Percentiles rank a stretch among this genome's conserved stretches.
Conservation (phyloP, 1,140 invertebrate genomes). For the Rhopalosiphum maidis region DNA sequence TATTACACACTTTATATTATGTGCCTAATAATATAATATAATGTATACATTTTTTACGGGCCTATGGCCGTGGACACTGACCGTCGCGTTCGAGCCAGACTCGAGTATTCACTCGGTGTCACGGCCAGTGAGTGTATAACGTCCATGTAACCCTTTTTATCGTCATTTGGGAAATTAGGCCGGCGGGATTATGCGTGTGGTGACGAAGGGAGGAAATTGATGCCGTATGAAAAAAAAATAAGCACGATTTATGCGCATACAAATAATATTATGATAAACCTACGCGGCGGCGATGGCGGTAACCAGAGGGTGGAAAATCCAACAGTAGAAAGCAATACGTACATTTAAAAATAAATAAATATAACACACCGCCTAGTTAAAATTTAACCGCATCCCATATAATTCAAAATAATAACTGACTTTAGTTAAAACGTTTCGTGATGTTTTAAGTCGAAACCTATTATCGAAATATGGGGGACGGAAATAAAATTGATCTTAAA, state of each 20-base stretch:
- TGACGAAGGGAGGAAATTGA: neutral
- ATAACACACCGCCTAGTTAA: neutral
- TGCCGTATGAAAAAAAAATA: neutral
- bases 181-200: neutral
- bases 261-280: slow-evolving; percentile 7
- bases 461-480: too few species aligned
- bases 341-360: neutral
- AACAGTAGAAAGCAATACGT: neutral
- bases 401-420: neutral
- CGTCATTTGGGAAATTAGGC: neutral
- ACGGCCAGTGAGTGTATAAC: slow-evolving; percentile 6
- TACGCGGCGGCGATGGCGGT: neutral
- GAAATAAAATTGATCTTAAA: neutral
- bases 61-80: neutral
- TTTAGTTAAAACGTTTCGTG: neutral
- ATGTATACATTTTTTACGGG: neutral
- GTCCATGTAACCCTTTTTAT: neutral
- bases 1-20: neutral
- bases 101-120: slow-evolving; percentile 12
- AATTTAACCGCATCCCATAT: neutral
- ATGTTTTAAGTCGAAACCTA: neutral
- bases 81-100: neutral
- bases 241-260: neutral
- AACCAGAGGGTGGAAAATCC: neutral
- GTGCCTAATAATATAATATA: neutral